phyloP scores from a whole-genome alignment of 2,888 invertebrate genomes.

The Acrobasis suavella region DNA sequence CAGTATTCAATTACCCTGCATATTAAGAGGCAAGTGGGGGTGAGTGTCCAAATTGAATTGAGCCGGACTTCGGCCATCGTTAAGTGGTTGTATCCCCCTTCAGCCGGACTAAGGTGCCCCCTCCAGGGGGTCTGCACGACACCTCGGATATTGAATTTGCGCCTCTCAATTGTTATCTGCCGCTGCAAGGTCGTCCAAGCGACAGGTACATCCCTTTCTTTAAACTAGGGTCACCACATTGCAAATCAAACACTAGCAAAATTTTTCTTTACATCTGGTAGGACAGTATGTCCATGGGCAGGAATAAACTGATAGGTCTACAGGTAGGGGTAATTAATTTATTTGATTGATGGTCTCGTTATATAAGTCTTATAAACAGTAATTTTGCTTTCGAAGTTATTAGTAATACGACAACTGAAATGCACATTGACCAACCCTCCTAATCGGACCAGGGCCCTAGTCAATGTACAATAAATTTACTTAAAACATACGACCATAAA shows the following conservation, averaged over 20 bases:
- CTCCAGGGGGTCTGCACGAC: conserved; percentile 42
- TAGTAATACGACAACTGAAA: no score
- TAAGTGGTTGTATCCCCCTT: conserved; percentile 77
- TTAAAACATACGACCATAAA: no score
- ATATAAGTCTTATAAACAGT: no score
- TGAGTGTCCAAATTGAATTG: conserved; percentile 70
- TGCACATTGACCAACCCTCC: no score
- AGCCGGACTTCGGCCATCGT: conserved; percentile 74
- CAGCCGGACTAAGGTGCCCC: conserved; percentile 42
- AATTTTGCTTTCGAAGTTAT: no score
- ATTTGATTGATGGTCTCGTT: no score
- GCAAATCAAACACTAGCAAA: background rate
- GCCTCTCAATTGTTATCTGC: conserved; percentile 78
- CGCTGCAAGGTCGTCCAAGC: conserved; percentile 70
- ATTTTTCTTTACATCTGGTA: no score
- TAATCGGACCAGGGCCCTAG: no score
- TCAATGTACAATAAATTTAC: no score
- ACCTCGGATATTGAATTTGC: conserved; percentile 81
- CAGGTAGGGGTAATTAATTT: no score
- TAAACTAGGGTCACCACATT: conserved; percentile 54
- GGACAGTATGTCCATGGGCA: no score
- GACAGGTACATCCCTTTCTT: conserved; percentile 74
- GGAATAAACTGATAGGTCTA: no score
- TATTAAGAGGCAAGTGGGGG: conserved; percentile 30
- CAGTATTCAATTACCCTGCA: conserved; percentile 29